Evolutionary conservation across 2,888 invertebrate genomes (phyloP), one percentile per base, ranked within the genome.

Genomic region (Spisula subtruncata): DNA sequence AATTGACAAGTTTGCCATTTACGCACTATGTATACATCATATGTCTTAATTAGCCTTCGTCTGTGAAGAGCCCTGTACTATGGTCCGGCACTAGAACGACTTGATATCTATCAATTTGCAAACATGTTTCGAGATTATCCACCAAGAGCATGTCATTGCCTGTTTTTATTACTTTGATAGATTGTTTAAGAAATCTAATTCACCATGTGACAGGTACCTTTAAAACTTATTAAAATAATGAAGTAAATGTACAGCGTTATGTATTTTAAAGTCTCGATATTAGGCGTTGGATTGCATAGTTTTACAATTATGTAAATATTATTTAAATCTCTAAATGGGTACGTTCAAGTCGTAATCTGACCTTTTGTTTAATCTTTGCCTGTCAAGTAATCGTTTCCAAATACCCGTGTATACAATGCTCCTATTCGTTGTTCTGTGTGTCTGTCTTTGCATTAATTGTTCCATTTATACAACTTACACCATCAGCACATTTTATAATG

Each of bases 1-100:
- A 80, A 85, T 85, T 85, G 85, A 54, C 85, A 85, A 54, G 85
- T 85, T 85, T 85, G 85, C 54, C 29, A 85, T 85, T 80, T 85
- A n/a, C 79, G 41, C 80, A 56, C 54, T 35, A 20, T 80, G 60
- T 88, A 51, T 83, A 84, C 35, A 88, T 84, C 41, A 88, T 80
- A 79, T 16, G 16, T 88, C 60, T 80, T 56, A 88, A 88, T 88
- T 83, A 88, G 83, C 41, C 56, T 46, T 83, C 87, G 46, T 1
- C 18, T 79, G 32, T 88, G 83, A 83, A 83, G 87, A 83, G 83
- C 29, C 80, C 41, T 83, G 80, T 83, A 79, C 83, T 83, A 25
- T 79, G 56, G 87, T 51, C 35, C 56, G 79, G 35, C 60, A 79
- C 80, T 66, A 25, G 41, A 29, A 79, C 51, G 75, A 54, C 82